Base-by-base conservation (phyloP, 2,888 invertebrate species). In the Euplexia lucipara region DNA sequence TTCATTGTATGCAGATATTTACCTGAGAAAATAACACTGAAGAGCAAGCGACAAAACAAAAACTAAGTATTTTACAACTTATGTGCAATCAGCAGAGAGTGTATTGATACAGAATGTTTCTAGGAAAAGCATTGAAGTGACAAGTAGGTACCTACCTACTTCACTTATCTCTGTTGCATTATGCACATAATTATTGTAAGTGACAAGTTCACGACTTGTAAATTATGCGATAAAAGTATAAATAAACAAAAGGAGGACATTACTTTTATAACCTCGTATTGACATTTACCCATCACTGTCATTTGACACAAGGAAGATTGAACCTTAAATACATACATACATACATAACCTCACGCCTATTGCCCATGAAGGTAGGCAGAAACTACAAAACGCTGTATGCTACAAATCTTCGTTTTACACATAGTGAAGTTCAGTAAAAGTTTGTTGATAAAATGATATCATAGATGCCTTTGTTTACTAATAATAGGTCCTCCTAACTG, bases 201-300 rank as follows among this genome's bases (percentile, higher is more conserved):
- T 44, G 54, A 32, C 54, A 58, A 62, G 59, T 65, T 66, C 60
- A 44, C 57, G 62, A 75, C 72, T 75, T 59, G 44, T 66, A 58
- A 60, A 70, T 79, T 49, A 63, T 67, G 35, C 37, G 60, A 77
- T 76, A 66, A 77, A 63, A 76, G 32, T 73, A 73, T 65, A 75
- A 70, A 71, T 77, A 80, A 65, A 68, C 56, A 66, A 72, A n/a
- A 69, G 44, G 49, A 61, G 61, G 48, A 63, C 54, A 52, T 70
- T 65, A 63, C 51, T 65, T 66, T 78, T 66, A 75, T 48, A 62
- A 62, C 44, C 58, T 78, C 44, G 9, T 73, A 37, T 8, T 66
- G 57, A 57, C 37, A 60, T 78, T 59, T 42, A 26, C 26, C 26
- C 16, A 44, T 16, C 20, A 22, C 30, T 57, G 14, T 62, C 42